These are phyloP conservation scores for Rhagologus leucostigma DNA, from an alignment of 2,113 vertebrate genomes.

Conservation along the genomic window DNA sequence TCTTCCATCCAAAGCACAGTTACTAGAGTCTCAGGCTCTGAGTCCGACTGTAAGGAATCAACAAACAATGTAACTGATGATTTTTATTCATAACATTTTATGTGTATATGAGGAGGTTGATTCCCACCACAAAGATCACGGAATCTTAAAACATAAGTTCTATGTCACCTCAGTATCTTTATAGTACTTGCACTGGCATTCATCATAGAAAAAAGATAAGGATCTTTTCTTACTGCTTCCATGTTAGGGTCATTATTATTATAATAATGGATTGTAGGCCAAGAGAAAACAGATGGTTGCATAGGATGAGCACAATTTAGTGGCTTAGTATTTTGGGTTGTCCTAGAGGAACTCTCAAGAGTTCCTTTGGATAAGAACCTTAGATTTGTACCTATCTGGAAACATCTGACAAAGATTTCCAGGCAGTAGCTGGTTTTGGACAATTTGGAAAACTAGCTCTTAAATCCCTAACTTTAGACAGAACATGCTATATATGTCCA, in stretches of 20 bases:
- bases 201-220: not conserved
- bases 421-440: not conserved
- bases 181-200: not conserved
- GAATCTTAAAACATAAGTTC: not conserved
- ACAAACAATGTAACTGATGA: fast-evolving
- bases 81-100: not conserved
- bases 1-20: not conserved
- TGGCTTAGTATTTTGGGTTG: not conserved
- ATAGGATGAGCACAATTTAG: not conserved
- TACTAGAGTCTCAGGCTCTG: not conserved
- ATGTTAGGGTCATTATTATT: not conserved
- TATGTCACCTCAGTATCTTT: not conserved
- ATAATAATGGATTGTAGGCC: not conserved
- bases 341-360: not conserved
- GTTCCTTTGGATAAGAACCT: not conserved
- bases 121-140: not conserved
- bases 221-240: not conserved
- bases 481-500: not conserved
- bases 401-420: not conserved
- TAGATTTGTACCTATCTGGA: not conserved
- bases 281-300: not conserved
- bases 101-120: not conserved
- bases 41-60: not conserved
- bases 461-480: not conserved
- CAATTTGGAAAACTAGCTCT: not conserved